Percentiles rank a stretch among this genome's conserved stretches.
These are phyloP conservation scores for Carposina sasakii DNA, from an alignment of 1,140 invertebrate species.

Conservation along the genomic window DNA sequence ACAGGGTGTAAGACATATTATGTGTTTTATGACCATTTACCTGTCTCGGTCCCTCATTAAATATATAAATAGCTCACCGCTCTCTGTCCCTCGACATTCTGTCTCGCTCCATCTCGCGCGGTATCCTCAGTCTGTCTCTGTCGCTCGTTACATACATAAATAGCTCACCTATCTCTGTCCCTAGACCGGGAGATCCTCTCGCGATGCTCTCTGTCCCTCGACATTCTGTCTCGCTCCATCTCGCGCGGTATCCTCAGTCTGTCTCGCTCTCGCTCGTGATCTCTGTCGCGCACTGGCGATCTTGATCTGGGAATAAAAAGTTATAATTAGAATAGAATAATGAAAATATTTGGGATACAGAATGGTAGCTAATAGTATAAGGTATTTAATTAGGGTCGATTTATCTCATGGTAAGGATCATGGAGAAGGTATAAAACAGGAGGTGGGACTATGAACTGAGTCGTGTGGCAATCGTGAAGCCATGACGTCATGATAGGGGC, in stretches of 20 bases:
- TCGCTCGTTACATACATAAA: constrained; percentile 21
- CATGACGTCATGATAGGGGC: too few relatives aligned
- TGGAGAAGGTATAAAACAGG: too few relatives aligned
- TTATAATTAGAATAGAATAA: too few relatives aligned
- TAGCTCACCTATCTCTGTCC: constrained; percentile 45
- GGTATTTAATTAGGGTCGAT: too few relatives aligned
- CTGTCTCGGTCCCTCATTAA: constrained; percentile 47
- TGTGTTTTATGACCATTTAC: too few relatives aligned
- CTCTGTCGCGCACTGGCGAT: constrained; percentile 40
- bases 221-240: constrained; percentile 54
- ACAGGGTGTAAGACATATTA: too few relatives aligned
- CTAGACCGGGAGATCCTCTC: constrained; percentile 44
- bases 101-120: constrained; percentile 50
- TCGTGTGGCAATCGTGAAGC: too few relatives aligned
- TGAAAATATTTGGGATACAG: too few relatives aligned
- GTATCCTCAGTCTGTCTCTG: constrained; percentile 33
- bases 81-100: constrained; percentile 57
- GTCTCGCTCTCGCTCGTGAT: constrained; percentile 36
- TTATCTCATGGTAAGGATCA: too few relatives aligned
- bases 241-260: constrained; percentile 39
- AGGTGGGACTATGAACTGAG: too few relatives aligned
- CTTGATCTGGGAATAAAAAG: constrained; percentile 34
- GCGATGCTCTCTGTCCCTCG: constrained; percentile 52
- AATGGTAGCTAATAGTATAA: too few relatives aligned
- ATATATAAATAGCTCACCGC: constrained; percentile 44